Evolutionary conservation across 2,113 vertebrate species (phyloP).

Genomic region (Mungos mungo): DNA sequence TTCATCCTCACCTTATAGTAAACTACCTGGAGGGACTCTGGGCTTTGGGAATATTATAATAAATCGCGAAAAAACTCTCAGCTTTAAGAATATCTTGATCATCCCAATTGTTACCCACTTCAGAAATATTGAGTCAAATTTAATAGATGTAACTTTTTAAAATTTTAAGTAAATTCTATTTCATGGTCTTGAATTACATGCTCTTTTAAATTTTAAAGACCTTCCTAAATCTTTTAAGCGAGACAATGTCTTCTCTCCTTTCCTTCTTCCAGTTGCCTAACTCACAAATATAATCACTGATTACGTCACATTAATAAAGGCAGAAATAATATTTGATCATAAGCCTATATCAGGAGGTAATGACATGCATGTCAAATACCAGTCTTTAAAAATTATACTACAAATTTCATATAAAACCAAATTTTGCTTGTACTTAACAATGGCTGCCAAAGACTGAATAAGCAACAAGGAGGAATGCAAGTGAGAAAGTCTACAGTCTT

Average conservation of each 20-base stretch:
- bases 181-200: neutral
- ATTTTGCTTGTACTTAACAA: neutral
- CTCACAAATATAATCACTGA: neutral
- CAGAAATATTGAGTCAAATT: neutral
- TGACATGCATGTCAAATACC: neutral
- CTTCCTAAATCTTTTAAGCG: neutral
- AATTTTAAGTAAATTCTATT: neutral
- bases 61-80: neutral
- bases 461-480: neutral
- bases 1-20: neutral
- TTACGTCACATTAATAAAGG: neutral
- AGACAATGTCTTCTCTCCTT: neutral
- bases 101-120: neutral
- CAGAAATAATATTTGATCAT: neutral
- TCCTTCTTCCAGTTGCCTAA: neutral
- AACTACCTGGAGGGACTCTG: neutral
- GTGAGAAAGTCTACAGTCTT: neutral
- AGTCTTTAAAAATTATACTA: neutral
- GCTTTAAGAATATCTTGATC: constrained; percentile 4
- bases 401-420: neutral
- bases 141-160: neutral
- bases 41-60: neutral
- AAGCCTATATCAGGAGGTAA: neutral
- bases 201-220: neutral
- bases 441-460: neutral